A percentile compares a stretch with the other conserved stretches of the same genome.
phyloP scores from a whole-genome alignment of 2,113 vertebrate genomes.

The Macrotus californicus region DNA sequence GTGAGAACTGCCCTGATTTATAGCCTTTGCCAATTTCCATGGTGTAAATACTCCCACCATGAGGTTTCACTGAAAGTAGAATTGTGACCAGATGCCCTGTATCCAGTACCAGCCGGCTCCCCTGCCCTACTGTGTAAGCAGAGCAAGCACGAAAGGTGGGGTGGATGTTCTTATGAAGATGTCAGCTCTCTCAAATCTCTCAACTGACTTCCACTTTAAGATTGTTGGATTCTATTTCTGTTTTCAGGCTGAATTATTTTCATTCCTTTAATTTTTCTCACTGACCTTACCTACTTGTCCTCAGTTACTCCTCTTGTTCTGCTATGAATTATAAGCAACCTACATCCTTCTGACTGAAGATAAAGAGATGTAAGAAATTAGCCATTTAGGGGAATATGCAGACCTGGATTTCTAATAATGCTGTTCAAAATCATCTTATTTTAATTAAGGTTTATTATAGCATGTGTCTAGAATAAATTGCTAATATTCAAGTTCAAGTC shows the following conservation, averaged over 20 bases:
- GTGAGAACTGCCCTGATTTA: neutral
- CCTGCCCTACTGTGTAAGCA: accelerated
- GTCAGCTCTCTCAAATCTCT: neutral
- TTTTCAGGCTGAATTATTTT: neutral
- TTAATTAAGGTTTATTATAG: neutral
- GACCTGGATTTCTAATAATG: neutral
- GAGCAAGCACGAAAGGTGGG: no score
- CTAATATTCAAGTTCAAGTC: constrained; percentile 2
- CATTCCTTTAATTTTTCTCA: neutral
- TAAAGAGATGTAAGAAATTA: neutral
- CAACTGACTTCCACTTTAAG: neutral
- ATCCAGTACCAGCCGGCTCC: accelerated
- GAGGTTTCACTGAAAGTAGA: neutral
- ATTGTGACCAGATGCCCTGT: neutral
- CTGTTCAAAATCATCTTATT: neutral
- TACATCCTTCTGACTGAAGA: neutral
- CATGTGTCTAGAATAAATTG: neutral
- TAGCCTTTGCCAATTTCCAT: neutral
- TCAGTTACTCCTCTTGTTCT: neutral
- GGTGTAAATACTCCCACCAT: neutral
- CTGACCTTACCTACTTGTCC: neutral
- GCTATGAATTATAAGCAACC: neutral
- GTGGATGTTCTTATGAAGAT: neutral
- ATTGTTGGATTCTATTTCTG: neutral
- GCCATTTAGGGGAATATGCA: neutral